Base-by-base conservation (phyloP, 2,797 vertebrate species). In the Phrynocephalus vlangalii region DNA sequence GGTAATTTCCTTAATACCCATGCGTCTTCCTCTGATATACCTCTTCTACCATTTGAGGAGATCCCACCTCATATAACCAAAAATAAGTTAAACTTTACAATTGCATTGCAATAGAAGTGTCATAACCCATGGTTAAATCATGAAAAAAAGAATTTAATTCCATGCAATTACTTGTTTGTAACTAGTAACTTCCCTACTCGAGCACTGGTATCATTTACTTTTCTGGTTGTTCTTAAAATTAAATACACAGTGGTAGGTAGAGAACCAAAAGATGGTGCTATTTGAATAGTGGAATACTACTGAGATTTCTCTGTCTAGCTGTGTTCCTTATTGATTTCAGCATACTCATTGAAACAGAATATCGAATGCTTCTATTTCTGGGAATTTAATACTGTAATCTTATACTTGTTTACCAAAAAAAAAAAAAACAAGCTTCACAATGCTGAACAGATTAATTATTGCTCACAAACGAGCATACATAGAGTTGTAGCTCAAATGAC, bases 251-350 rank as follows among this genome's bases (percentile, higher is more conserved):
- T 66, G 5, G 56, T 1, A 0, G 0, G 0, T 18, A 0, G 0
- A 20, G 7, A 88, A 20, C 91, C 94, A 71, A 91, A 89, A 95
- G 94, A 87, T 93, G 94, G 94, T 92, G 94, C 94, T 96, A 48
- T 94, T 91, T 86, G 89, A 82, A 83, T 87, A 87, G 22, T 87
- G 86, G 66, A 84, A 73, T 73, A 11, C 79, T 82, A 50, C 44
- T 71, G 16, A 67, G 16, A 26, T 82, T 70, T 56, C 5, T 66
- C 13, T 75, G 66, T 44, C 71, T 26, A 72, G 26, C 0, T 0
- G 3, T 38, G 1, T 8, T 38, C 9, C 1, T 1, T 20, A 9
- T 80, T 75, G 63, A 28, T n/a, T 10, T 22, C 13, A 24, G 63
- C 50, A 52, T 18, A 38, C 1, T 1, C 5, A 4, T 0, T 76